These are phyloP conservation scores for Brachionus koreanus DNA, from an alignment of 1,140 invertebrate genomes.

Conservation along the genomic window DNA sequence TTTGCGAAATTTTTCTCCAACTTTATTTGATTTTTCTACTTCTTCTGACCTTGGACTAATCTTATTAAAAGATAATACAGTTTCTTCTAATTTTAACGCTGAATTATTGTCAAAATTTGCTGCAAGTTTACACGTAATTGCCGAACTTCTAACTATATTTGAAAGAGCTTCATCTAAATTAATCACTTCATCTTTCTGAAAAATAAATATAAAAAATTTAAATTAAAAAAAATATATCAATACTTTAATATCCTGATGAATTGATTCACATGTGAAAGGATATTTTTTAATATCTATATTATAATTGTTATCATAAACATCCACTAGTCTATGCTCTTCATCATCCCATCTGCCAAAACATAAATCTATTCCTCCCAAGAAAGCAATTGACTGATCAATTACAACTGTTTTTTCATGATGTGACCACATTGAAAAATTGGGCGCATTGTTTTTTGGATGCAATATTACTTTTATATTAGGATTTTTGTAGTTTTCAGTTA, in stretches of 20 bases:
- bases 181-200: not conserved
- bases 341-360: slow-evolving; percentile 77
- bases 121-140: not conserved
- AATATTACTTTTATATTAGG: slow-evolving; percentile 65
- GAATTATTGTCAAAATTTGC: not conserved
- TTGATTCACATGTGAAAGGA: not conserved
- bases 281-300: slow-evolving; percentile 20
- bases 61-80: not conserved
- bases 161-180: not conserved
- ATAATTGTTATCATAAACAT: not conserved
- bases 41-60: not conserved
- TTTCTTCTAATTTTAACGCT: not conserved
- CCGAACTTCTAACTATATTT: not conserved
- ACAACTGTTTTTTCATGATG: slow-evolving; percentile 96
- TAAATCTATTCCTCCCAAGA: slow-evolving; percentile 90
- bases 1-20: not conserved
- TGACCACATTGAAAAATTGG: slow-evolving; percentile 80
- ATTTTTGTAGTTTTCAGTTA: slow-evolving; percentile 55
- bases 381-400: slow-evolving; percentile 87
- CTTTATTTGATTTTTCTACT: not conserved
- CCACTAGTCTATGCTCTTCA: slow-evolving; percentile 46
- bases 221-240: not conserved
- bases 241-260: not conserved
- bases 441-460: slow-evolving; percentile 86
- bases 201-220: not conserved